Conservation (phyloP, 2,797 vertebrate genomes). For the Tympanoctomys barrerae region DNA sequence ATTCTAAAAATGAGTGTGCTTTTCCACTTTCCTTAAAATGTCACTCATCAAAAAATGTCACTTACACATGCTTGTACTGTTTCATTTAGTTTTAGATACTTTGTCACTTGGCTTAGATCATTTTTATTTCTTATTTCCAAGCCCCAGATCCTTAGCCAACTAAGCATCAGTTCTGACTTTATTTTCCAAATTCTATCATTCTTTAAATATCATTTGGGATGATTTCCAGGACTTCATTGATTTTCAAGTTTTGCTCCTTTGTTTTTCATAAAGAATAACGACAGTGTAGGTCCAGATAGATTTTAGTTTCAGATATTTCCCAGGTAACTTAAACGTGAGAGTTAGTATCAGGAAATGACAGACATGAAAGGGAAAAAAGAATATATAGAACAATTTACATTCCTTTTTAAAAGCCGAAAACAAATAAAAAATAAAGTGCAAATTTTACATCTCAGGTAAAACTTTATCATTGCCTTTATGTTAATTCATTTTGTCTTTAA, state of each 20-base stretch:
- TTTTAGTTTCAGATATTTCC: constrained; percentile 35
- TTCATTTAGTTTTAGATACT: constrained; percentile 81
- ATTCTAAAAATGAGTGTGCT: constrained; percentile 72
- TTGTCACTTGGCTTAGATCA: constrained; percentile 79
- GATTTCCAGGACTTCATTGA: constrained; percentile 66
- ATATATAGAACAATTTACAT: constrained; percentile 12
- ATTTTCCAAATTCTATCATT: constrained; percentile 81
- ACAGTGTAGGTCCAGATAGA: neutral
- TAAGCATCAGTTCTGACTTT: constrained; percentile 77
- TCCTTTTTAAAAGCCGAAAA: constrained; percentile 17
- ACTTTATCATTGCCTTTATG: neutral
- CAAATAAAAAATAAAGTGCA: neutral
- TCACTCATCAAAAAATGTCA: constrained; percentile 78
- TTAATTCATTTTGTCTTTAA: neutral
- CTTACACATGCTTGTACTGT: constrained; percentile 75
- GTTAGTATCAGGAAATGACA: neutral
- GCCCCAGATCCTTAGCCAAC: constrained; percentile 74
- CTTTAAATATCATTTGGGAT: constrained; percentile 80
- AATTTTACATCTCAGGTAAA: neutral
- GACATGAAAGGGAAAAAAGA: neutral
- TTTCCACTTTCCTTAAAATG: constrained; percentile 84
- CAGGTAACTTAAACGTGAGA: neutral
- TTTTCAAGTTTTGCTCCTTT: constrained; percentile 71
- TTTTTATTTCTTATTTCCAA: constrained; percentile 83
- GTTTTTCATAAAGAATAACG: constrained; percentile 56